Base-by-base conservation (phyloP, 2,888 invertebrate genomes). In the Margaritifera margaritifera region DNA sequence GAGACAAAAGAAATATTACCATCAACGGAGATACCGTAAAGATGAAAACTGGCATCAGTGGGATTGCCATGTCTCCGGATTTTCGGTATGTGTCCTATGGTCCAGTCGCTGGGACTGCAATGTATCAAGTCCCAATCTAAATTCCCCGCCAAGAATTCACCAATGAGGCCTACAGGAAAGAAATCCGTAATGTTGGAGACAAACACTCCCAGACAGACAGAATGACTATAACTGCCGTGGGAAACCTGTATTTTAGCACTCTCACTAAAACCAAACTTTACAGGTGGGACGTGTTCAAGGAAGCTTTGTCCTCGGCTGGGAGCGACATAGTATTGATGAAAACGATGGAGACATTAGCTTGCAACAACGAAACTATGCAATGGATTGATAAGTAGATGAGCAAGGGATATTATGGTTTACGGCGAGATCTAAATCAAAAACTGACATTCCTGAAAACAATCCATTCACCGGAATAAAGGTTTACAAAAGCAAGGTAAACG, bases 31-130 rank as follows among this genome's bases (percentile, higher is more conserved):
- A 68, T 2, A 72, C 72, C 1, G 51, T 71, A 15, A 55, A 53
- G 0, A 11, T 42, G 0, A 50, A 66, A 5, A 66, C 66, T 2
- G 81, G 81, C 15, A 80, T 81, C 19, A 79, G 80, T 60, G 81
- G 83, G 1, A 78, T 83, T 20, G 80, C 79, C 22, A 75, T 83
- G 68, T 80, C 81, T 6, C 75, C 79, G 4, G 80, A 83, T 66
- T 78, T 79, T 55, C 55, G 62, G 27, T 78, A 78, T 58, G 60
- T 81, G 24, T 83, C 80, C 58, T 83, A 79, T 64, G 75, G 78
- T 25, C 65, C 81, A 2, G 68, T 81, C 4, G 74, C 78, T 11
- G 81, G 80, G 4, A 67, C 72, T 8, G 75, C 69, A 6, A 56
- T 83, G 19, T 77, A 80, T 58, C 77, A 77, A 62, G 71, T 80